Evolutionary conservation across 2,888 invertebrate genomes (phyloP).

Genomic region (Xestia sexstrigata): DNA sequence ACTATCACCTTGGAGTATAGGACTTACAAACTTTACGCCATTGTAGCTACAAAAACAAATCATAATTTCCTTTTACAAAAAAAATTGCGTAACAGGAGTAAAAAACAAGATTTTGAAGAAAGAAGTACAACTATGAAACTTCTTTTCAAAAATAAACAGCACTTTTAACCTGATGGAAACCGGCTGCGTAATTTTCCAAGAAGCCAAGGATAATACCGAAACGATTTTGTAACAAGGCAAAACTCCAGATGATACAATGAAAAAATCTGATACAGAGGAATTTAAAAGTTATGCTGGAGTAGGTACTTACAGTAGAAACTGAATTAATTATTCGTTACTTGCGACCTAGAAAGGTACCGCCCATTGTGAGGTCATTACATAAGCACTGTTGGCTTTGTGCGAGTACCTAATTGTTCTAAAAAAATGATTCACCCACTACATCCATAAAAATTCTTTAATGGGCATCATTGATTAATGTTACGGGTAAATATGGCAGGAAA

Average conservation of each 20-base stretch:
- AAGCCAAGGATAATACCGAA: slow-evolving; percentile 34
- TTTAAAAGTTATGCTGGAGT: slow-evolving; percentile 47
- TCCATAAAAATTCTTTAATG: slow-evolving; percentile 45
- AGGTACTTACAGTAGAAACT: slow-evolving; percentile 62
- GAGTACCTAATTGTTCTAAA: slow-evolving; percentile 64
- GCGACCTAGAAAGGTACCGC: slow-evolving; percentile 69
- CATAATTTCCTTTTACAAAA: not conserved
- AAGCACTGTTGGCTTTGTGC: slow-evolving; percentile 56
- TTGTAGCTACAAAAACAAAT: not conserved
- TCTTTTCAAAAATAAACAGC: slow-evolving; percentile 9
- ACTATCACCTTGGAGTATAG: not conserved
- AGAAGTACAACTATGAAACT: slow-evolving; percentile 20
- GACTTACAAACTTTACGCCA: not conserved
- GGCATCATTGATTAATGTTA: slow-evolving; percentile 31
- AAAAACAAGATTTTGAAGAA: slow-evolving; percentile 10
- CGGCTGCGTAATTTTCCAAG: slow-evolving; percentile 21
- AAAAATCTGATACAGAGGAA: slow-evolving; percentile 39
- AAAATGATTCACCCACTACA: slow-evolving; percentile 62
- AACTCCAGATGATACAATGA: slow-evolving; percentile 29
- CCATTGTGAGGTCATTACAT: slow-evolving; percentile 68
- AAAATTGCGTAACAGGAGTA: not conserved
- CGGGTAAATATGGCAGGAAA: not conserved
- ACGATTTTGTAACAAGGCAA: slow-evolving; percentile 25
- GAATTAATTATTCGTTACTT: slow-evolving; percentile 70
- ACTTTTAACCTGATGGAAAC: slow-evolving; percentile 26